Base-by-base conservation (phyloP, 2,888 invertebrate genomes). In the Zele albiditarsus region DNA sequence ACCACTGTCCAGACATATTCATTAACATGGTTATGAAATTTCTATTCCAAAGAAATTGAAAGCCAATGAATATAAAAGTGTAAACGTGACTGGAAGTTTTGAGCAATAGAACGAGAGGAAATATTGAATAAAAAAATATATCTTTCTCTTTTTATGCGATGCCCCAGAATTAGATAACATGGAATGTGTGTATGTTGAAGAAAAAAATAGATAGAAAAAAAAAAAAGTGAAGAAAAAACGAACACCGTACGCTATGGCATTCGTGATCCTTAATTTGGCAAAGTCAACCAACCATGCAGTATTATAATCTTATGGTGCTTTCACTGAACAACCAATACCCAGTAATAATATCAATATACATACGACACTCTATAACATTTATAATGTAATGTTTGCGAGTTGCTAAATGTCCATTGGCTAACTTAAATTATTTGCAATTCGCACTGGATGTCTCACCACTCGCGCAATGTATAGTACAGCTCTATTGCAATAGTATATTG, bases 261-360 rank as follows among this genome's bases (percentile, higher is more conserved):
- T 28, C 20, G n/a, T 28, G 27, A 33, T 20, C 20, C 38, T 65
- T 1, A 67, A 67, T 67, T 67, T 38, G 67, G 49, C 25, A 25
- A 67, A 67, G 14, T 67, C 67, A 67, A 27, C 25, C 38, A 25
- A 67, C 46, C 67, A 46, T 67, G 49, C 49, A 46, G 27, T 67
- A 46, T 46, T 67, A 67, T 65, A 46, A 27, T n/a, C 46, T 28
- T 42, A 42, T 42, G 23, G 46, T 67, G 67, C 67, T 67, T 67
- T 67, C 25, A 67, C 67, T 67, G 25, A 66, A 31, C 8, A 28
- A 63, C 28, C 28, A 25, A 31, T 28, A 62, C 31, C 3, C 5
- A 62, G 16, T 31, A 14, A 27, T 31, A 31, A 31, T 14, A 0
- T 46, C 46, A 28, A 25, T 38, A 20, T 46, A 46, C 67, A 42